Evolutionary conservation across 2,113 vertebrate genomes (phyloP).

Genomic region (Tachuris rubrigastra): DNA sequence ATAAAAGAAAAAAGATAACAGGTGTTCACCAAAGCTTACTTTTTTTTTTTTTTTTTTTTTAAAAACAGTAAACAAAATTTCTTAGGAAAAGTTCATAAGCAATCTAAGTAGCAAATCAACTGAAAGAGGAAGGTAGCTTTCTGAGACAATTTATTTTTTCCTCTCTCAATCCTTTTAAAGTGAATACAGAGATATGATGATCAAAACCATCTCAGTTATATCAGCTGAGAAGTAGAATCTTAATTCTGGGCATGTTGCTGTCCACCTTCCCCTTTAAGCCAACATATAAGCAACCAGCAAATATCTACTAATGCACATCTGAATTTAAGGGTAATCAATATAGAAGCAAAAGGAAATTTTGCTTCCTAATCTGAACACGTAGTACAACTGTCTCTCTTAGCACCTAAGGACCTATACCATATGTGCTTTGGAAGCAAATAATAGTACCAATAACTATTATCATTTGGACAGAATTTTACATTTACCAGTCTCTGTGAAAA

Average conservation of each 20-base stretch:
- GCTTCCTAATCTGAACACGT: not conserved
- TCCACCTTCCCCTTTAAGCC: not conserved
- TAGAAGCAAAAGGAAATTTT: not conserved
- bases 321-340: not conserved
- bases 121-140: not conserved
- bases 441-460: not conserved
- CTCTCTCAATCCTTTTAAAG: not conserved
- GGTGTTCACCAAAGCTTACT: accelerated
- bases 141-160: not conserved
- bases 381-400: not conserved
- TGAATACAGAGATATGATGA: not conserved
- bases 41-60: not conserved
- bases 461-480: not conserved
- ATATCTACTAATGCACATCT: not conserved
- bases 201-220: not conserved
- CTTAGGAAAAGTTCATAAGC: not conserved
- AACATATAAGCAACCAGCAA: not conserved
- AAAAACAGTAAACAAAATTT: not conserved
- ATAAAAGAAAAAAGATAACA: not conserved
- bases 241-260: not conserved
- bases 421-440: not conserved
- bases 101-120: not conserved
- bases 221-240: not conserved
- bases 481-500: not conserved
- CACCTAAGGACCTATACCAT: not conserved